phyloP scores from a whole-genome alignment of 1,140 invertebrate species.

The Drosophila albomicans region DNA sequence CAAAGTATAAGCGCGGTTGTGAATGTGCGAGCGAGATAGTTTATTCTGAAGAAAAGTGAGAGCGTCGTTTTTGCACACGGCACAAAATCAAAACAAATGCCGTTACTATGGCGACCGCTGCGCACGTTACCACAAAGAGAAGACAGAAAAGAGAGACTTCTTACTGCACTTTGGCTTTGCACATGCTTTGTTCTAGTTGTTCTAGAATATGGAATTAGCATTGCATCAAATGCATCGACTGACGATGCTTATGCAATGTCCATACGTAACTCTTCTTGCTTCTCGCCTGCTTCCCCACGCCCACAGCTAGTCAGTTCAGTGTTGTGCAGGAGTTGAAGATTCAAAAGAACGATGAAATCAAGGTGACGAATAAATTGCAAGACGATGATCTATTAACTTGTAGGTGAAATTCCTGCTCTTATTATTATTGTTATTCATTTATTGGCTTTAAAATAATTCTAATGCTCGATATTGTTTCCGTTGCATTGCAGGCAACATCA shows the following conservation, averaged over 20 bases:
- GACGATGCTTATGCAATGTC: constrained; percentile 19
- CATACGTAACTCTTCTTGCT: background rate
- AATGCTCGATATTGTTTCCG: background rate
- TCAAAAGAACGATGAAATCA: constrained; percentile 16
- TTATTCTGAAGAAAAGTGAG: constrained; percentile 22
- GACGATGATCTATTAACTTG: constrained; percentile 3
- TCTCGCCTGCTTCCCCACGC: background rate
- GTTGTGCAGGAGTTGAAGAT: constrained; percentile 42
- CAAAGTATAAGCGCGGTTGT: constrained; percentile 17
- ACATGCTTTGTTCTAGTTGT: constrained; percentile 43
- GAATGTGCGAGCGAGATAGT: constrained; percentile 18
- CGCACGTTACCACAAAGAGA: constrained; percentile 64
- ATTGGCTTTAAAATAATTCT: background rate
- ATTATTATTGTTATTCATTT: background rate
- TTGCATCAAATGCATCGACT: background rate
- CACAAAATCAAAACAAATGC: constrained; percentile 72
- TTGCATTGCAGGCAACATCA: constrained; percentile 51
- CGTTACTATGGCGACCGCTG: constrained; percentile 73
- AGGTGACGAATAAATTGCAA: background rate
- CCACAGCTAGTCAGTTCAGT: constrained; percentile 32
- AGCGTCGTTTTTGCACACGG: constrained; percentile 69
- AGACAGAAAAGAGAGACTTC: constrained; percentile 9
- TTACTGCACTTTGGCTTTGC: constrained; percentile 59
- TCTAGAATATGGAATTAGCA: constrained; percentile 39
- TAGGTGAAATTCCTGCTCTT: constrained; percentile 14